Conservation (phyloP, 2,797 vertebrate species). For the Labroides dimidiatus region DNA sequence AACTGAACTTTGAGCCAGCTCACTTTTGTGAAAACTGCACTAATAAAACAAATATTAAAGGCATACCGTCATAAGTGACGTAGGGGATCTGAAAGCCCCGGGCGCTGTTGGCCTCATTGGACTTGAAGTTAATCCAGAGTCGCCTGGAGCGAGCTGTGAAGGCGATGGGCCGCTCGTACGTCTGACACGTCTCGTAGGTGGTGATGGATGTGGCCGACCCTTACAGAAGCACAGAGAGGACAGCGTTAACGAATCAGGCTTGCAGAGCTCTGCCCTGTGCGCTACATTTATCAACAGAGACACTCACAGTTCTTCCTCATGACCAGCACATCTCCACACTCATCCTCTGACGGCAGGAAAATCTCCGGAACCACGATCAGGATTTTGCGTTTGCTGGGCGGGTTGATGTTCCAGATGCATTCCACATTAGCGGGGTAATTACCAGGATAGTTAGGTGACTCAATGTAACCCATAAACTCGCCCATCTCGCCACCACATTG, state of each 20-base stretch:
- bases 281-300: background rate
- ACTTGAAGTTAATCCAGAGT: constrained; percentile 99
- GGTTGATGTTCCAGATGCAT: constrained; percentile 98
- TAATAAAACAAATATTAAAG: too few species aligned
- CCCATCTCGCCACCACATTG: constrained; percentile 97
- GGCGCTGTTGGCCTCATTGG: constrained; percentile 96
- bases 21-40: too few species aligned
- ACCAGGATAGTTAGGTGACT: constrained; percentile 98
- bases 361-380: constrained; percentile 98
- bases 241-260: constrained; percentile 22
- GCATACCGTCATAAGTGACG: constrained; percentile 95
- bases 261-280: background rate
- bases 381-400: constrained; percentile 97
- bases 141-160: constrained; percentile 97
- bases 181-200: constrained; percentile 98
- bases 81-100: constrained; percentile 98
- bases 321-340: constrained; percentile 97
- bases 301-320: constrained; percentile 99
- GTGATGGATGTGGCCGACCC: constrained; percentile 97
- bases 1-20: too few species aligned
- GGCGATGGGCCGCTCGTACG: constrained; percentile 96
- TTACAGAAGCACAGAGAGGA: constrained; percentile 56
- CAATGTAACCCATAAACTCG: constrained; percentile 97
- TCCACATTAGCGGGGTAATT: constrained; percentile 96
- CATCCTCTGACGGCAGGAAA: constrained; percentile 97